Evolutionary conservation across 2,113 vertebrate species (phyloP).

Genomic region (Hemiscyllium ocellatum): DNA sequence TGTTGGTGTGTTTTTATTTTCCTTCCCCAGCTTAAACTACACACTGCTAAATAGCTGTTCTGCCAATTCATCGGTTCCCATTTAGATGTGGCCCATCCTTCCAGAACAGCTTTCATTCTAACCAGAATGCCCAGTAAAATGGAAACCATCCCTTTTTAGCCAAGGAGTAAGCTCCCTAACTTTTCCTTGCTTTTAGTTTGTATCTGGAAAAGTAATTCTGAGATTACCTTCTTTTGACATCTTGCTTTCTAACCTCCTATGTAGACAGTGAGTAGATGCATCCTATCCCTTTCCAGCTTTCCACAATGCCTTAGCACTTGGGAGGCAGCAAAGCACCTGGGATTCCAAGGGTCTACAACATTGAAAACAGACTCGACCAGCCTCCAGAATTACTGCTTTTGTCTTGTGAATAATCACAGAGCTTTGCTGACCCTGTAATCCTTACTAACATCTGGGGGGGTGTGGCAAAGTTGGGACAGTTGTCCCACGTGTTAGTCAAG

Average conservation of each 20-base stretch:
- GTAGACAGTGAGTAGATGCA: background rate
- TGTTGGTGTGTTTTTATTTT: background rate
- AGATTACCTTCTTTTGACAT: background rate
- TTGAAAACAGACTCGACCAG: too few species aligned
- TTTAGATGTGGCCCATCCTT: background rate
- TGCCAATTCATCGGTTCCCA: background rate
- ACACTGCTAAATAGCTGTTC: background rate
- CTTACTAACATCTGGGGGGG: too few species aligned
- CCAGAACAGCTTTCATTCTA: background rate
- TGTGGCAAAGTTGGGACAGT: too few species aligned
- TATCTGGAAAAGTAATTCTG: background rate
- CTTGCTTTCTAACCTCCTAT: background rate
- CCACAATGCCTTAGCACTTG: background rate
- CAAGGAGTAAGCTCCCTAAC: background rate
- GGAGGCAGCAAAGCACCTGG: background rate
- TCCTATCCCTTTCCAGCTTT: background rate
- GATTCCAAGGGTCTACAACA: background rate
- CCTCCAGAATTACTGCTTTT: too few species aligned
- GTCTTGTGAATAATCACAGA: background rate
- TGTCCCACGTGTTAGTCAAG: too few species aligned
- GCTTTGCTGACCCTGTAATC: too few species aligned
- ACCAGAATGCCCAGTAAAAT: background rate
- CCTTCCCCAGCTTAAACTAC: background rate
- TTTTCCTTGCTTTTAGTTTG: background rate
- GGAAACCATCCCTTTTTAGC: background rate